phyloP scores from a whole-genome alignment of 1,140 invertebrate species.

The Zaprionus capensis region DNA sequence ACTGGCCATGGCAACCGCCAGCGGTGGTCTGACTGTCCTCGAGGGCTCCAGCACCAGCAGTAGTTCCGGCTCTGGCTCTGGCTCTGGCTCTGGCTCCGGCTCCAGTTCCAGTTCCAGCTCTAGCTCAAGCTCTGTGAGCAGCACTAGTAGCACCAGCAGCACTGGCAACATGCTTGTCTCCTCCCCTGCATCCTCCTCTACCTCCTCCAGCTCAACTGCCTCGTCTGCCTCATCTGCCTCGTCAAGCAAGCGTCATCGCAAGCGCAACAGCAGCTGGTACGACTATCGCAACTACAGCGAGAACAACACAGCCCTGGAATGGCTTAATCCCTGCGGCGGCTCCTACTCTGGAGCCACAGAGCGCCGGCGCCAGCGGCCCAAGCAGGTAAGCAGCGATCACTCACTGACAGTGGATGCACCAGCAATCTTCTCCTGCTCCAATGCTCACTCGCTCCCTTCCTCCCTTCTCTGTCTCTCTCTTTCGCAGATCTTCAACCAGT shows the following conservation, averaged over 20 bases:
- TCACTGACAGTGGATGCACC: neutral
- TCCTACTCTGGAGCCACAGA: conserved; percentile 54
- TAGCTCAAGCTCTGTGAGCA: conserved; percentile 7
- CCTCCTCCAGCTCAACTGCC: neutral
- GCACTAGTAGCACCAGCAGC: conserved; percentile 25
- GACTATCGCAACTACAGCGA: conserved; percentile 75
- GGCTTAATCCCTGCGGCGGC: conserved; percentile 77
- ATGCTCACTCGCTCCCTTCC: too few species aligned
- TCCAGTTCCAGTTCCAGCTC: conserved; percentile 18
- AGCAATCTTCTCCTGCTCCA: neutral
- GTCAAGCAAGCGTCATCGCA: conserved; percentile 71
- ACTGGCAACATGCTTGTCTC: conserved; percentile 20
- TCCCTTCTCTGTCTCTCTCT: neutral
- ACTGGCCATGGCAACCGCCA: conserved; percentile 46
- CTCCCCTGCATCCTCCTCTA: neutral
- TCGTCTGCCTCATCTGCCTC: neutral
- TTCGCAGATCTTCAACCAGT: conserved; percentile 69
- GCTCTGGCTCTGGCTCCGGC: neutral
- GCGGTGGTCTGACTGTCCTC: conserved; percentile 58
- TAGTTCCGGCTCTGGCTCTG: conserved; percentile 8
- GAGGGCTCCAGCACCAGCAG: conserved; percentile 37
- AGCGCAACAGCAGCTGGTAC: conserved; percentile 77
- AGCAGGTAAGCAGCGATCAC: conserved; percentile 56
- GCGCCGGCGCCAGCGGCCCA: conserved; percentile 57
- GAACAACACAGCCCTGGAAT: conserved; percentile 70